These are phyloP conservation scores for Calliopum simillimum DNA, from an alignment of 2,888 invertebrate genomes.

Conservation along the genomic window DNA sequence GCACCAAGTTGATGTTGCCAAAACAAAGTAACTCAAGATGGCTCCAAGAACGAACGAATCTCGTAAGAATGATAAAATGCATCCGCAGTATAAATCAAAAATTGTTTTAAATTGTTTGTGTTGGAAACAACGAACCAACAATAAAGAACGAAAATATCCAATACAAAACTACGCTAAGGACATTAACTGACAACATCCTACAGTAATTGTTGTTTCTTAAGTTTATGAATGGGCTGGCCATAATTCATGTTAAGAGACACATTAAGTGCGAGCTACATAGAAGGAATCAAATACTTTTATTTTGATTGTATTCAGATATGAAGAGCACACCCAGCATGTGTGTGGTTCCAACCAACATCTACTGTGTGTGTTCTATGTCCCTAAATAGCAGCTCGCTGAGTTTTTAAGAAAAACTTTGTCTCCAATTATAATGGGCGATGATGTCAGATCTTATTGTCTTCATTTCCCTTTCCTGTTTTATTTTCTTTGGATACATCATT, in stretches of 20 bases:
- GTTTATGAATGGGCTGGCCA: constrained; percentile 26
- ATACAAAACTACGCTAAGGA: constrained; percentile 6
- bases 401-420: background rate
- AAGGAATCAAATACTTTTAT: background rate
- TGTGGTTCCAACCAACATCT: too few species aligned
- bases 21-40: background rate
- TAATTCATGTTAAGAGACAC: constrained; percentile 29
- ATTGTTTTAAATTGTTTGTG: constrained; percentile 5
- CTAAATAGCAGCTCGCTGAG: too few species aligned
- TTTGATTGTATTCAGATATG: background rate
- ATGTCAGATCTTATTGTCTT: constrained; percentile 22
- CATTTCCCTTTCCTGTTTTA: constrained; percentile 28
- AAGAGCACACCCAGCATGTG: background rate
- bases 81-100: constrained; percentile 18
- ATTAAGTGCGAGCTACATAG: background rate
- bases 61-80: constrained; percentile 33
- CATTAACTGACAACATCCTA: constrained; percentile 5
- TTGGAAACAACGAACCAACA: constrained; percentile 3
- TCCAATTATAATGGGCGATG: constrained; percentile 36
- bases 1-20: constrained; percentile 22
- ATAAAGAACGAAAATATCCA: constrained; percentile 11
- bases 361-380: too few species aligned
- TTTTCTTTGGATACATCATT: background rate
- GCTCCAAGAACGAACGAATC: too few species aligned
- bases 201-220: background rate